phyloP scores from a whole-genome alignment of 2,888 invertebrate genomes.

The Dioctria linearis region DNA sequence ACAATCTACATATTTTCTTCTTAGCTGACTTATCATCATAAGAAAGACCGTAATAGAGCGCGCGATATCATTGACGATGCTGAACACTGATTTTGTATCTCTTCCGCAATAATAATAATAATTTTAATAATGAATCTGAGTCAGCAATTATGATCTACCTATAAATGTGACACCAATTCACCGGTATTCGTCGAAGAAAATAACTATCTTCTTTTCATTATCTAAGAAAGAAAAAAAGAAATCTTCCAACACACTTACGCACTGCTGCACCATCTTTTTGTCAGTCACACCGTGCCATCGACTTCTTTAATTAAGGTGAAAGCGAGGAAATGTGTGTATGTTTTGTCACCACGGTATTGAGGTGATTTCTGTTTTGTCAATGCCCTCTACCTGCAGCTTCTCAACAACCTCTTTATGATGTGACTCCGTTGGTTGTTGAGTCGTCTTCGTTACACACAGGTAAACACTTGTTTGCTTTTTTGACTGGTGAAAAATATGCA shows the following conservation, averaged over 20 bases:
- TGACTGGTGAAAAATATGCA: no score
- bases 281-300: not conserved
- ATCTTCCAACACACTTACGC: not conserved
- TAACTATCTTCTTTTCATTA: not conserved
- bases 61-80: no score
- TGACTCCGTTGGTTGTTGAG: no score
- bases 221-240: slow-evolving; percentile 14
- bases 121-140: not conserved
- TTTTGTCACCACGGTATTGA: slow-evolving; percentile 21
- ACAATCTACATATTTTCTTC: no score
- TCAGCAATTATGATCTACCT: not conserved
- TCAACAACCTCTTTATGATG: no score
- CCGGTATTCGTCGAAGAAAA: slow-evolving; percentile 29
- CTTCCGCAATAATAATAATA: no score
- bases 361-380: slow-evolving; percentile 38
- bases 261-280: not conserved
- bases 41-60: no score
- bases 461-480: no score
- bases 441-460: no score
- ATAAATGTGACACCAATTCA: slow-evolving; percentile 30
- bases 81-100: no score
- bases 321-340: slow-evolving; percentile 35
- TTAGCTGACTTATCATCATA: no score
- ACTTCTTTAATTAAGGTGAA: slow-evolving; percentile 43
- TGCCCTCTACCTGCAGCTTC: not conserved